These are phyloP conservation scores for Phthorimaea operculella DNA, from an alignment of 1,140 invertebrate species.

Conservation along the genomic window DNA sequence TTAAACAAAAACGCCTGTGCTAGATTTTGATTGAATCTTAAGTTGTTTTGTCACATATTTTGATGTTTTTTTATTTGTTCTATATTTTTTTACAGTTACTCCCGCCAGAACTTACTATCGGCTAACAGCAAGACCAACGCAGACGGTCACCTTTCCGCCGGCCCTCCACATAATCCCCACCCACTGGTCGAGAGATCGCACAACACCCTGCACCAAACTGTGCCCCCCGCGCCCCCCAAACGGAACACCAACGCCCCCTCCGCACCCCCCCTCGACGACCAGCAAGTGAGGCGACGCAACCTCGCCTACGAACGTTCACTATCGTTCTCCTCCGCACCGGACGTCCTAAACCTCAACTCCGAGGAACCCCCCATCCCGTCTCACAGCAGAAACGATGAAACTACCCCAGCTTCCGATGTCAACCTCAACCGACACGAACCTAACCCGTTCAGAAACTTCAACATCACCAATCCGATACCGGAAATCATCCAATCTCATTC, in stretches of 20 bases:
- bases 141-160: constrained; percentile 46
- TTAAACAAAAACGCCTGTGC: no score
- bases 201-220: constrained; percentile 55
- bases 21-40: no score
- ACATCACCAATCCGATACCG: constrained; percentile 51
- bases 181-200: constrained; percentile 61
- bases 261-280: constrained; percentile 27
- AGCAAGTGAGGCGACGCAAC: constrained; percentile 34
- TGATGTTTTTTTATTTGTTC: constrained; percentile 30
- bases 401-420: constrained; percentile 25
- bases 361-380: constrained; percentile 24
- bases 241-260: constrained; percentile 41
- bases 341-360: constrained; percentile 65
- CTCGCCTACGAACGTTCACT: constrained; percentile 49
- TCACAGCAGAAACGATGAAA: constrained; percentile 28
- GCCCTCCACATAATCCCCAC: constrained; percentile 45
- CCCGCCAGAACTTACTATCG: constrained; percentile 86
- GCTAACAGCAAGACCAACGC: constrained; percentile 74
- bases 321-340: constrained; percentile 60
- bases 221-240: constrained; percentile 47
- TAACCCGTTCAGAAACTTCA: constrained; percentile 42
- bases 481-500: constrained; percentile 57
- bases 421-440: constrained; percentile 45
- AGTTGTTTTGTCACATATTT: no score
- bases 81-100: constrained; percentile 85